phyloP scores from a whole-genome alignment of 2,113 vertebrate genomes.

The Coreoperca whiteheadi region DNA sequence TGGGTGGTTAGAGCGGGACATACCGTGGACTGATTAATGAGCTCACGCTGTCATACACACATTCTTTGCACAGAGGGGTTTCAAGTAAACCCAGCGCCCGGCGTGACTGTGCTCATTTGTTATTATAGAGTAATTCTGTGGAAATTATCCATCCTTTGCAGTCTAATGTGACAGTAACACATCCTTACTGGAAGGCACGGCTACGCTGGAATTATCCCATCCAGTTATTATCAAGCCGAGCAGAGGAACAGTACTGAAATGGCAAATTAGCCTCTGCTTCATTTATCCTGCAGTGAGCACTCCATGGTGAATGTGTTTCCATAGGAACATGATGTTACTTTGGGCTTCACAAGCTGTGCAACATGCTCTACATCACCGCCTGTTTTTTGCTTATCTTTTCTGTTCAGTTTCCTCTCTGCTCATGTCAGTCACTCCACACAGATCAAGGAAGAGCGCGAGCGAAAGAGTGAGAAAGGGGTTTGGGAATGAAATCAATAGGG shows the following conservation, averaged over 20 bases:
- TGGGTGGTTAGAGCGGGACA: constrained; percentile 40
- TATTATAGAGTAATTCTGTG: constrained; percentile 52
- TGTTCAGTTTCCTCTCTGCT: constrained; percentile 49
- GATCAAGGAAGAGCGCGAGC: constrained; percentile 29
- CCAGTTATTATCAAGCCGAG: constrained; percentile 72
- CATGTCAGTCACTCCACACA: constrained; percentile 36
- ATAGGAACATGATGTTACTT: constrained; percentile 79
- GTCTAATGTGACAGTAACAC: constrained; percentile 54
- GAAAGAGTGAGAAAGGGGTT: constrained; percentile 7
- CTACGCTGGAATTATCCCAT: constrained; percentile 61
- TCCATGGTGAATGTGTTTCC: constrained; percentile 74
- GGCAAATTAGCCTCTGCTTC: constrained; percentile 79
- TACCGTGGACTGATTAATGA: constrained; percentile 59
- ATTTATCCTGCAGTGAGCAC: constrained; percentile 75
- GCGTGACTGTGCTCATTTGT: constrained; percentile 52
- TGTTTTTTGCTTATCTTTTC: constrained; percentile 57
- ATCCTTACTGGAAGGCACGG: constrained; percentile 56
- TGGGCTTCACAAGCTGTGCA: constrained; percentile 53
- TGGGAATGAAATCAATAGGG: constrained; percentile 61
- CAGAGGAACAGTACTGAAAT: constrained; percentile 72
- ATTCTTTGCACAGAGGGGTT: constrained; percentile 47
- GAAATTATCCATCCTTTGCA: constrained; percentile 49
- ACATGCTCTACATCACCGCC: constrained; percentile 31
- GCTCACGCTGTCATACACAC: constrained; percentile 49
- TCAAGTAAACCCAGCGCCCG: constrained; percentile 39